phyloP scores from a whole-genome alignment of 2,113 vertebrate genomes.

The Tyto alba region DNA sequence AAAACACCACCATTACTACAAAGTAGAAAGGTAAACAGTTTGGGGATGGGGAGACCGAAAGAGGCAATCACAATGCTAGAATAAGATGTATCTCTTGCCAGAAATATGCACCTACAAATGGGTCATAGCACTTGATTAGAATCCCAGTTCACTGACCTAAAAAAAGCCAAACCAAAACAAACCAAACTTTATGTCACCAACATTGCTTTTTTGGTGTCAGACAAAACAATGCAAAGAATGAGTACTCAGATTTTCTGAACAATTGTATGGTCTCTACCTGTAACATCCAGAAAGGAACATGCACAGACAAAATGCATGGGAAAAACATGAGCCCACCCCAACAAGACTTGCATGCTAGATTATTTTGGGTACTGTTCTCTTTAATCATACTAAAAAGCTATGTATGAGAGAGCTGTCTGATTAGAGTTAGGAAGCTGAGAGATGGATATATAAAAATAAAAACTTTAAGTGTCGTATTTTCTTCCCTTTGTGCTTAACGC shows the following conservation, averaged over 20 bases:
- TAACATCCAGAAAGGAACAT: background rate
- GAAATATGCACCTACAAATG: background rate
- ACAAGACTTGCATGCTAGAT: rapidly evolving
- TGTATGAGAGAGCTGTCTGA: background rate
- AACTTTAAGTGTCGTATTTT: background rate
- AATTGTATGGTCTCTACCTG: background rate
- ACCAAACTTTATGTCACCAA: background rate
- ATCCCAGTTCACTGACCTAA: background rate
- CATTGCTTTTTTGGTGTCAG: background rate
- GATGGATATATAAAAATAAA: background rate
- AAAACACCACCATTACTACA: background rate
- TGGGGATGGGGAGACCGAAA: background rate
- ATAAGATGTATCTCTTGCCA: background rate
- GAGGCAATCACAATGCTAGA: background rate
- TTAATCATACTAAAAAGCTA: background rate
- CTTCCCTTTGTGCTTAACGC: background rate
- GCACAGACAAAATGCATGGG: background rate
- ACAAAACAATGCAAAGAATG: background rate
- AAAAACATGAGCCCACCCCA: background rate
- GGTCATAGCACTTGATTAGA: background rate
- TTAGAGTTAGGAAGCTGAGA: background rate
- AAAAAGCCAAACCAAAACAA: background rate
- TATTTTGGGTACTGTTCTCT: background rate
- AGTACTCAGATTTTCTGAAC: background rate
- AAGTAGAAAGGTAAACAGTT: background rate